Conservation (phyloP, 2,797 vertebrate genomes). For the Sphenopsis melanotis region DNA sequence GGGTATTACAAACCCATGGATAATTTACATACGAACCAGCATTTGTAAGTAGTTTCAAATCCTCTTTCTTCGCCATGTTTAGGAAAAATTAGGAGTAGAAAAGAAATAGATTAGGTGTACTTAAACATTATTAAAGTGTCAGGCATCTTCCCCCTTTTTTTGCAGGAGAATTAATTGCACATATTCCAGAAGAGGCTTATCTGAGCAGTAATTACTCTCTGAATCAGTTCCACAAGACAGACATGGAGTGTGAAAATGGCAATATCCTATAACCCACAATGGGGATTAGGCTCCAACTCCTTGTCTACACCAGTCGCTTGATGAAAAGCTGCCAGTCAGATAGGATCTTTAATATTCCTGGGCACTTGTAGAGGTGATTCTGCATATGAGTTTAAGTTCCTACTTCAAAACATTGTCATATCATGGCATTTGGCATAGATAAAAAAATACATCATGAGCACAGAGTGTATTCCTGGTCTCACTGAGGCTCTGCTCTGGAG, state of each 20-base stretch:
- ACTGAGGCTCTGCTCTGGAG: background rate
- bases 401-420: conserved; percentile 10
- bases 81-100: conserved; percentile 67
- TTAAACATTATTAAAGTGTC: conserved; percentile 75
- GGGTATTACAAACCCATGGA: background rate
- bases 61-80: conserved; percentile 64
- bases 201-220: conserved; percentile 65
- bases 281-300: conserved; percentile 42
- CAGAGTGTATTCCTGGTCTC: background rate
- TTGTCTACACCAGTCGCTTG: background rate
- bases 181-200: conserved; percentile 66
- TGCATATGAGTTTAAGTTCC: conserved; percentile 53
- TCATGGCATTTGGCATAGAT: background rate
- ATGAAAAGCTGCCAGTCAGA: conserved; percentile 61
- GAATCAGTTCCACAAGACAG: conserved; percentile 45
- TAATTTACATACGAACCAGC: conserved; percentile 62
- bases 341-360: conserved; percentile 71
- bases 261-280: conserved; percentile 41
- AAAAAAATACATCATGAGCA: background rate
- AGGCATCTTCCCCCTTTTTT: conserved; percentile 44
- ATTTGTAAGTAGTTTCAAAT: conserved; percentile 68
- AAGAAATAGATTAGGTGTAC: conserved; percentile 70
- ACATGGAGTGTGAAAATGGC: conserved; percentile 39
- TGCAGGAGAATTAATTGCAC: conserved; percentile 66
- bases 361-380: conserved; percentile 36